Base-by-base conservation (phyloP, 2,888 invertebrate species). In the Aethes cnicana region DNA sequence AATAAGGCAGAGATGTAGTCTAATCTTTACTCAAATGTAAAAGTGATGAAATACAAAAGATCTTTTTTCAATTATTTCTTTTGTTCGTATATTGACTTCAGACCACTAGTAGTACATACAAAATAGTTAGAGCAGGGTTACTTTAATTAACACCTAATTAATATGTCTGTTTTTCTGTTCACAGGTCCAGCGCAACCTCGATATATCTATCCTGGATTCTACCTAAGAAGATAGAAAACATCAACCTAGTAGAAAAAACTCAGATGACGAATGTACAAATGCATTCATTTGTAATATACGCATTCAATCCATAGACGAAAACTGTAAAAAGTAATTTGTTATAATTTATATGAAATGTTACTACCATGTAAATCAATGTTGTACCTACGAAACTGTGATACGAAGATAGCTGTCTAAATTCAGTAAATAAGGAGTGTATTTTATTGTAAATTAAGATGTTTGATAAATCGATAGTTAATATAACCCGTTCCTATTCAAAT, bases 141-240 rank as follows among this genome's bases (percentile, higher is more conserved):
- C n/a, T n/a, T n/a, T n/a, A n/a, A n/a, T n/a, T n/a, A n/a, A n/a
- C n/a, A n/a, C n/a, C n/a, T n/a, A n/a, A 14, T 16, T 42, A 7
- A 18, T 7, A 3, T 30, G 7, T 9, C 37, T 11, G 11, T 26
- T 49, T 46, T 55, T 48, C 59, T 54, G 54, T 59, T 53, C 44
- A 53, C 75, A 78, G 78, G 73, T 42, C 66, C 68, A 6, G 67
- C 67, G 1, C 47, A 63, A 2, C 73, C 75, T 11, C 66, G 74
- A 54, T 78, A 68, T 62, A 72, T 67, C 62, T 77, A 72, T 63
- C 66, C 69, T 57, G 72, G 76, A 49, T 77, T 69, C 53, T 77
- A 68, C 55, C 37, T 69, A 55, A 60, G 70, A 68, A 71, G 69
- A 73, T 71, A 69, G 33, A 32, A 43, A 50, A 16, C 1, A 37